phyloP scores from a whole-genome alignment of 1,140 invertebrate genomes.

The Brachionus manjavacas region DNA sequence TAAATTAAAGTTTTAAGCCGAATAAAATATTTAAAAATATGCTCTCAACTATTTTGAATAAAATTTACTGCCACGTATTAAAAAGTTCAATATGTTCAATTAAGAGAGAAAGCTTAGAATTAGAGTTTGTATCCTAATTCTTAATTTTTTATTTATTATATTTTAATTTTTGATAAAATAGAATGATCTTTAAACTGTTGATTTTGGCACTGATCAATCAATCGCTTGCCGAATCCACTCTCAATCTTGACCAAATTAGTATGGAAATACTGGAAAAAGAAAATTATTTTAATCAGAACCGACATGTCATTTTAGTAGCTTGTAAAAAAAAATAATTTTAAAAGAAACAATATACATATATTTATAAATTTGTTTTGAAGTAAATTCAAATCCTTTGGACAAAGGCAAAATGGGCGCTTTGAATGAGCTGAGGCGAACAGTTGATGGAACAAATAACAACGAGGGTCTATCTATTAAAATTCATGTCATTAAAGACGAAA shows the following conservation, averaged over 20 bases:
- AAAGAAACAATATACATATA: background rate
- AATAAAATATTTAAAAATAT: slow-evolving; percentile 18
- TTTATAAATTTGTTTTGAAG: background rate
- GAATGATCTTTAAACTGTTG: background rate
- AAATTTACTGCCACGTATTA: slow-evolving; percentile 1
- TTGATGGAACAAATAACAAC: background rate
- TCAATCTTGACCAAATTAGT: background rate
- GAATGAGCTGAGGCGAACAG: background rate
- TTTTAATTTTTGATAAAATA: background rate
- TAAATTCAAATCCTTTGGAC: background rate
- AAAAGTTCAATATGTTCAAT: background rate
- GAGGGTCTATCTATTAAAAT: background rate
- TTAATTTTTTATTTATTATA: background rate
- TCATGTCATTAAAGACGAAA: background rate
- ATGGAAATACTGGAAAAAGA: background rate
- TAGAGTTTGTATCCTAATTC: background rate
- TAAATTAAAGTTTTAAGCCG: background rate
- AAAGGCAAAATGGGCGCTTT: background rate
- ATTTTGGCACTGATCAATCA: background rate
- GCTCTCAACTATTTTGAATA: background rate
- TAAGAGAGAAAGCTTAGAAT: background rate
- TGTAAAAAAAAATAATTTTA: background rate
- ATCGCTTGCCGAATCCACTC: background rate
- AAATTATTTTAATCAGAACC: background rate
- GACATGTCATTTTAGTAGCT: background rate